Conservation (phyloP, 2,797 vertebrate genomes). For the Pipistrellus pipistrellus region DNA sequence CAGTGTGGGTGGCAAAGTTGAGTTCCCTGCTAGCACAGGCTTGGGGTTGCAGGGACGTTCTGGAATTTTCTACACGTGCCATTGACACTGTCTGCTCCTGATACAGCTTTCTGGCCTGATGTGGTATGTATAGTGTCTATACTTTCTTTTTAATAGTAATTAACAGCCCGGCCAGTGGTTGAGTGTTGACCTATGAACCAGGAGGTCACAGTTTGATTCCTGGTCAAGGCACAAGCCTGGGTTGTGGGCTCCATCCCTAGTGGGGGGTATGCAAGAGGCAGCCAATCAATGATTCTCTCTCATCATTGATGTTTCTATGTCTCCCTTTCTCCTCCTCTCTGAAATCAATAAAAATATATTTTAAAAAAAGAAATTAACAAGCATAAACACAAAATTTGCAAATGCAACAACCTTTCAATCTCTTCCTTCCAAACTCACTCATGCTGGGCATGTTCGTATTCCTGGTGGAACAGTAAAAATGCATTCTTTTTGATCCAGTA, state of each 20-base stretch:
- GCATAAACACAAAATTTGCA: neutral
- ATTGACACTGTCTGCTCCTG: accelerated
- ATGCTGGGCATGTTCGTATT: neutral
- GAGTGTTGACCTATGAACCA: no score
- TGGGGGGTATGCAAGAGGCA: no score
- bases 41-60: neutral
- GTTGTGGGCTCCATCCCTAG: no score
- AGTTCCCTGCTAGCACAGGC: neutral
- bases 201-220: no score
- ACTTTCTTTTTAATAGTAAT: no score
- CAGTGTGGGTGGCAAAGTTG: neutral
- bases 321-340: no score
- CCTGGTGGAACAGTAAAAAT: neutral
- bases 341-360: neutral
- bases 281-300: no score
- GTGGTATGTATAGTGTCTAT: neutral
- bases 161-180: no score
- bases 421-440: neutral
- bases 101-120: neutral
- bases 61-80: neutral
- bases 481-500: neutral
- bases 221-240: no score
- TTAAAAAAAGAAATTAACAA: neutral
- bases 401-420: neutral
- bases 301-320: no score